Evolutionary conservation across 2,113 vertebrate genomes (phyloP).

Genomic region (Callipepla californica): DNA sequence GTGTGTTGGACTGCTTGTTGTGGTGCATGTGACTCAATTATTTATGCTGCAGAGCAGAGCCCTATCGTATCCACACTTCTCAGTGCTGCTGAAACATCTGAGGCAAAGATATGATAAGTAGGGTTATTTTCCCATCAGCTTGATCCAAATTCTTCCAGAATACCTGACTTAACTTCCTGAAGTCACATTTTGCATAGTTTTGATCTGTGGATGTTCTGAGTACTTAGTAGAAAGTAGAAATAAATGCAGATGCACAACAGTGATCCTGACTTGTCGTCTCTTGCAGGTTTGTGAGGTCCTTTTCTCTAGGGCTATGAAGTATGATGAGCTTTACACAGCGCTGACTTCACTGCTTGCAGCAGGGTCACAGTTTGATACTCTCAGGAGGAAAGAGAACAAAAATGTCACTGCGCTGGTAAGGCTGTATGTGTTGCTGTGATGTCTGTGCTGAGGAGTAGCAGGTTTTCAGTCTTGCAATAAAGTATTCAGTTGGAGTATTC

Average conservation of each 20-base stretch:
- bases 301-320: conserved; percentile 87
- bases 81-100: background rate
- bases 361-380: conserved; percentile 92
- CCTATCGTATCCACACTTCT: background rate
- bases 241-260: background rate
- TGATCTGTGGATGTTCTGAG: background rate
- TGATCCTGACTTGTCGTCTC: background rate
- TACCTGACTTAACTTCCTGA: rapidly evolving
- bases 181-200: background rate
- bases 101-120: background rate
- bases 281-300: conserved; percentile 93
- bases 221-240: background rate
- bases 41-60: background rate
- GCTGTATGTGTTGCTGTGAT: background rate
- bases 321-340: conserved; percentile 89
- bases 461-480: background rate
- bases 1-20: background rate
- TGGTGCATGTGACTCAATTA: background rate
- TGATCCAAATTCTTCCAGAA: background rate
- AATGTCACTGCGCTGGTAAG: conserved; percentile 89
- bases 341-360: conserved; percentile 90
- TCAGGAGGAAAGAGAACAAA: conserved; percentile 92
- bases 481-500: background rate
- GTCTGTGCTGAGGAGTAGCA: background rate
- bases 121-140: background rate